A percentile compares a stretch with the other conserved stretches of the same genome.
Evolutionary conservation across 2,888 invertebrate genomes (phyloP).

Genomic region (Trichogramma evanescens): DNA sequence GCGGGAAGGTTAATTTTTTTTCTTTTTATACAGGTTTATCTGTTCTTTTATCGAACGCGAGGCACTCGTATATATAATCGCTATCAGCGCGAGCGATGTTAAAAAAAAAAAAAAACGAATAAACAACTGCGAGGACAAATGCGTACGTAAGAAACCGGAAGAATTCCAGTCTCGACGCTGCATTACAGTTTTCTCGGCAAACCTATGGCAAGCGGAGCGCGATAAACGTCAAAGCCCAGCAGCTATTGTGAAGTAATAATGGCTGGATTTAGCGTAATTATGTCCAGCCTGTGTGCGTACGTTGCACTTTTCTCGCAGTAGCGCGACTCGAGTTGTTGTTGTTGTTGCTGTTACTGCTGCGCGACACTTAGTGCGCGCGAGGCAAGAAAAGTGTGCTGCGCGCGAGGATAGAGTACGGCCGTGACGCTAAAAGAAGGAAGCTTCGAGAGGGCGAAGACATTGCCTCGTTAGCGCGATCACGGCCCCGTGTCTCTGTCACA

Average conservation of each 20-base stretch:
- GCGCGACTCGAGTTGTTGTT: background rate
- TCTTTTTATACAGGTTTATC: too few relatives aligned
- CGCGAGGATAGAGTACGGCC: constrained; percentile 18
- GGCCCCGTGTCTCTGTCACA: constrained; percentile 48
- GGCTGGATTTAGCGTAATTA: constrained; percentile 35
- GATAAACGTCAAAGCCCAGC: constrained; percentile 28
- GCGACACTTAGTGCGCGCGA: constrained; percentile 4
- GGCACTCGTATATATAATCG: too few relatives aligned
- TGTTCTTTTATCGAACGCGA: too few relatives aligned
- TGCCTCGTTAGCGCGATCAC: constrained; percentile 47
- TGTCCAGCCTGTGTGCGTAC: constrained; percentile 29
- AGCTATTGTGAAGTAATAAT: constrained; percentile 33
- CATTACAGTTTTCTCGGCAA: background rate
- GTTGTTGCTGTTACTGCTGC: background rate
- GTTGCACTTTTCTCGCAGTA: background rate
- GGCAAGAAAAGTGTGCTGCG: background rate
- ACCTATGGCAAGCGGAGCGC: constrained; percentile 23
- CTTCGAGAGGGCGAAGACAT: constrained; percentile 31
- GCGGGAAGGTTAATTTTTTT: too few relatives aligned
- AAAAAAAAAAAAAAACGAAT: too few relatives aligned
- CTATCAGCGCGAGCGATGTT: too few relatives aligned
- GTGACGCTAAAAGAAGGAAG: background rate
- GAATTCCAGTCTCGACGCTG: too few relatives aligned
- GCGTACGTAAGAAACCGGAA: too few relatives aligned
- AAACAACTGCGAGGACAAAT: too few relatives aligned